Conservation (phyloP, 2,113 vertebrate species). For the Myrmophylax atrothorax region DNA sequence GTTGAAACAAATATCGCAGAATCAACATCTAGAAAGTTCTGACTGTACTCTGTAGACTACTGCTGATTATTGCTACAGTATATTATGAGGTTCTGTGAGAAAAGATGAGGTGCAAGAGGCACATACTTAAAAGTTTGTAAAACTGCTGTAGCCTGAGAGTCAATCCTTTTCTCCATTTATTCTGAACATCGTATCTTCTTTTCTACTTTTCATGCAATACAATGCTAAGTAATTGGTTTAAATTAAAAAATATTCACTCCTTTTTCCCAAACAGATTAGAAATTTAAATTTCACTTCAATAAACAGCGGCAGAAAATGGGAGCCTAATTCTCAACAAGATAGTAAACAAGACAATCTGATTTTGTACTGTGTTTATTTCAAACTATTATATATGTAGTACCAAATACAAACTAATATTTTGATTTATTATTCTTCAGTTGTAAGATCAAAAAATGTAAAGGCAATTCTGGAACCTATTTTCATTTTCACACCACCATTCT, state of each 20-base stretch:
- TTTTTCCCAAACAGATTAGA: not conserved
- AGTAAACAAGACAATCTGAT: not conserved
- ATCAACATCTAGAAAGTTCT: not conserved
- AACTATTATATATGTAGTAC: not conserved
- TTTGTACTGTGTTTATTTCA: not conserved
- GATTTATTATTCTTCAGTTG: not conserved
- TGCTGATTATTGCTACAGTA: not conserved
- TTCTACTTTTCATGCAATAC: not conserved
- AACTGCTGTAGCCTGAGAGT: not conserved
- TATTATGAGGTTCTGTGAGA: not conserved
- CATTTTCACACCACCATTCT: not conserved
- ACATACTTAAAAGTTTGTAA: not conserved
- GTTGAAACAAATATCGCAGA: not conserved
- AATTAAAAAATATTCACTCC: not conserved
- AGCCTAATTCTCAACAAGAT: not conserved
- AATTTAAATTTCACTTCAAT: not conserved
- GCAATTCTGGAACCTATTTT: not conserved
- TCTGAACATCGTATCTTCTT: not conserved
- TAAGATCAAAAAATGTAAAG: not conserved
- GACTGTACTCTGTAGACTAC: not conserved
- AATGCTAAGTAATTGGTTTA: not conserved
- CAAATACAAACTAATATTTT: not conserved
- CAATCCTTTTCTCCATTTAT: not conserved
- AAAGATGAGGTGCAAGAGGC: not conserved
- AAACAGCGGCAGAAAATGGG: not conserved